Conservation (phyloP, 2,888 invertebrate species). For the Gastracanthus pulcherrimus region DNA sequence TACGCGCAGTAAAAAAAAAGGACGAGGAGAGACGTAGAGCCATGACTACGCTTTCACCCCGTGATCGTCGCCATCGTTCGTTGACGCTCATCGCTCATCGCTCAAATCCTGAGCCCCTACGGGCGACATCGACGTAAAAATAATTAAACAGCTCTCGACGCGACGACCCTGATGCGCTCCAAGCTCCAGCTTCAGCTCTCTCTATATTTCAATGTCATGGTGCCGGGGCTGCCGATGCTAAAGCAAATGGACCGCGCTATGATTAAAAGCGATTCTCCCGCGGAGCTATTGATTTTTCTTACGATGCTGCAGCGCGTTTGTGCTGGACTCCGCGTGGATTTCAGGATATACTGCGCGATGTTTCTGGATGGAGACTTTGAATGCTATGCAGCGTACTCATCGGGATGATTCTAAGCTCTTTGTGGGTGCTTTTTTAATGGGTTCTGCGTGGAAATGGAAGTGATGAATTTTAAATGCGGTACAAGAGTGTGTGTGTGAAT, state of each 20-base stretch:
- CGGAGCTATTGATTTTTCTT: conserved; percentile 15
- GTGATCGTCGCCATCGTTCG: too few species aligned
- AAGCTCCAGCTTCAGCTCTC: too few species aligned
- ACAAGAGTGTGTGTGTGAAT: too few species aligned
- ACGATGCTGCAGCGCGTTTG: background rate
- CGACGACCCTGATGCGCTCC: too few species aligned
- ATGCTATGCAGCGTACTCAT: background rate
- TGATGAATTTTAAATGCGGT: conserved; percentile 38
- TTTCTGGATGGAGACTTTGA: background rate
- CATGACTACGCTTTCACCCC: background rate
- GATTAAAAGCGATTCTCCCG: conserved; percentile 31
- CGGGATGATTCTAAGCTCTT: background rate
- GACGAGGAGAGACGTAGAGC: background rate
- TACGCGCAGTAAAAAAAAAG: background rate
- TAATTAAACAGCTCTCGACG: conserved; percentile 67
- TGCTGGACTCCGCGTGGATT: too few species aligned
- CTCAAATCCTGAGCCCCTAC: background rate
- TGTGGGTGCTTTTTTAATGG: background rate
- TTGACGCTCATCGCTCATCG: background rate
- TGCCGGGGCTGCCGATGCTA: background rate
- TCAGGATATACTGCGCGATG: too few species aligned
- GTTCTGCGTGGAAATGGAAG: background rate
- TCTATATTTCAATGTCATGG: conserved; percentile 22
- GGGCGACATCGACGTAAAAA: conserved; percentile 69
- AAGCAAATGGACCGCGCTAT: background rate